Evolutionary conservation across 2,888 invertebrate species (phyloP), one percentile per base, ranked within the genome.

Genomic region (Lysandra bellargus): DNA sequence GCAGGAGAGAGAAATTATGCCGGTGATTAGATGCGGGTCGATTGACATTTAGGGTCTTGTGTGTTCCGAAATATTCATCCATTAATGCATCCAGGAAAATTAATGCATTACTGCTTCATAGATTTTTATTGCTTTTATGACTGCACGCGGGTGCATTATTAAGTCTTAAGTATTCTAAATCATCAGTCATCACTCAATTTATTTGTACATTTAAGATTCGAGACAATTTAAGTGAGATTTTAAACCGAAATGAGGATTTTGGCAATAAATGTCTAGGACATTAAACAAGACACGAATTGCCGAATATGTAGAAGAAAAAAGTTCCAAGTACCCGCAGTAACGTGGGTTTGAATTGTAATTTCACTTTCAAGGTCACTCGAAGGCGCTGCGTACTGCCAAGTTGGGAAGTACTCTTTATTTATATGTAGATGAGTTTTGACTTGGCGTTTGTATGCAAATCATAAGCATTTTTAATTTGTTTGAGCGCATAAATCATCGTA

Each of bases 371-470:
- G 81, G 82, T 81, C 80, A 73, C 81, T 64, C 61, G 72, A 79
- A 81, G 81, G 78, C 64, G 81, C 80, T 79, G 76, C 78, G 79
- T 78, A 82, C 81, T 82, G 82, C 81, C 81, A 82, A 79, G 80
- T 81, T 82, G 82, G 81, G 81, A 33, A 81, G 81, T 82, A 81
- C 79, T 78, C 81, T 84, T 82, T 83, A 83, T 84, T 84, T 83
- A 83, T 83, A 84, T 79, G 78, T 81, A 82, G 82, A 84, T 83
- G 82, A 83, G 83, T 82, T 83, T n/a, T 81, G 74, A 80, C 80
- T 81, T 80, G 80, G 80, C 81, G 81, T 83, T 84, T 83, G 83
- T 83, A 85, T 84, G 84, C 80, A 84, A 84, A 85, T 83, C 81
- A 81, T 69, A 78, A 69, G 80, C 80, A 82, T 82, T 82, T 57